A percentile compares a stretch with the other conserved stretches of the same genome.
phyloP scores from a whole-genome alignment of 2,113 vertebrate genomes.

The Pao palembangensis region DNA sequence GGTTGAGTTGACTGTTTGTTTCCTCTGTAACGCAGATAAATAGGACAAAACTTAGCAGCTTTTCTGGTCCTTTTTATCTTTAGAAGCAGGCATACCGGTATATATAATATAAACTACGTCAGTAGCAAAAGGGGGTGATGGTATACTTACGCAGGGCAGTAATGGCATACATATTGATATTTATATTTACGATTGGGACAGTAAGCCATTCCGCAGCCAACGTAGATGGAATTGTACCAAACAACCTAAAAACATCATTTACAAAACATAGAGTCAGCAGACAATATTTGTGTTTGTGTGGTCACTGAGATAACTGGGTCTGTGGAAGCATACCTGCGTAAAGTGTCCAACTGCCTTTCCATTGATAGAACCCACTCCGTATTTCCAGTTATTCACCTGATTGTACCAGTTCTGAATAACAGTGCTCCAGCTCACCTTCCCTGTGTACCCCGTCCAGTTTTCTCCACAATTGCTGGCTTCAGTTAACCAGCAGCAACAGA shows the following conservation, averaged over 20 bases:
- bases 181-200: slow-evolving; percentile 1
- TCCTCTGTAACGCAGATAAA: too few relatives aligned
- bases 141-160: slow-evolving; percentile 1
- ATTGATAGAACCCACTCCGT: slow-evolving; percentile 54
- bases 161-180: not conserved
- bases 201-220: slow-evolving; percentile 1
- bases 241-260: not conserved
- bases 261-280: not conserved
- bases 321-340: slow-evolving; percentile 57
- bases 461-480: slow-evolving; percentile 60
- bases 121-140: not conserved
- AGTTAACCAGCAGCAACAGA: not conserved
- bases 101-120: too few relatives aligned
- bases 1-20: too few relatives aligned
- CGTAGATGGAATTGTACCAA: not conserved
- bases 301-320: not conserved
- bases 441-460: slow-evolving; percentile 59
- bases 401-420: slow-evolving; percentile 57
- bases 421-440: slow-evolving; percentile 16
- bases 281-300: not conserved
- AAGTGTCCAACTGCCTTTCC: slow-evolving; percentile 55
- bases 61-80: too few relatives aligned
- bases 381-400: slow-evolving; percentile 58
- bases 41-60: too few relatives aligned
- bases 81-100: too few relatives aligned